These are phyloP conservation scores for Benitochromis conjunctus DNA, from an alignment of 2,113 vertebrate species.

Conservation along the genomic window DNA sequence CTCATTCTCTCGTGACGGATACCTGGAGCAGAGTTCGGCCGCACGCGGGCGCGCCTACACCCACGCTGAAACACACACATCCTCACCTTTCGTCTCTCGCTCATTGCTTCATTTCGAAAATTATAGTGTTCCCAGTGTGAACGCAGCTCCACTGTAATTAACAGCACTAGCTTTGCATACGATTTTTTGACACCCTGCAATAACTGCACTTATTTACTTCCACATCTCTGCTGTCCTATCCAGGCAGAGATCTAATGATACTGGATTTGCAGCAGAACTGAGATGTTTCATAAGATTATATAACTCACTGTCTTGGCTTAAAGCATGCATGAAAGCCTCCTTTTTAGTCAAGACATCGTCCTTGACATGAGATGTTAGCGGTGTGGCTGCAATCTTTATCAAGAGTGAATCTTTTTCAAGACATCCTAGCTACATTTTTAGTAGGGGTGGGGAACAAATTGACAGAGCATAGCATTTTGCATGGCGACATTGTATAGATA, in stretches of 20 bases:
- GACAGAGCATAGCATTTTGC: background rate
- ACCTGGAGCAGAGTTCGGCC: conserved; percentile 19
- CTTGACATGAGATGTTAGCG: background rate
- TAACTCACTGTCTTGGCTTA: background rate
- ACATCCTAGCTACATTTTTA: fast-evolving
- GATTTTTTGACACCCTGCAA: background rate
- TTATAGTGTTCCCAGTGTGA: background rate
- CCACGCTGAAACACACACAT: background rate
- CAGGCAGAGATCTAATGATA: background rate
- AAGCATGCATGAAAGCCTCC: background rate
- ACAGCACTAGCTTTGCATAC: background rate
- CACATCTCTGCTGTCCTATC: background rate
- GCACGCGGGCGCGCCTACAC: background rate
- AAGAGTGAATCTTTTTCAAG: background rate
- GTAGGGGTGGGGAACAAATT: fast-evolving
- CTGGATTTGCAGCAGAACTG: background rate
- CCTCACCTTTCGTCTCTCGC: background rate
- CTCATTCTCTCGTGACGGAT: conserved; percentile 37
- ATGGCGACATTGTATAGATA: background rate
- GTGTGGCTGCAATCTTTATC: background rate
- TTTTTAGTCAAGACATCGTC: background rate
- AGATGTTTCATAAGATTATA: background rate
- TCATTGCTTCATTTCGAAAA: conserved; percentile 12
- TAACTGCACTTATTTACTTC: background rate
- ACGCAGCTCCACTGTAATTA: background rate